These are phyloP conservation scores for Scaptomyza pallida DNA, from an alignment of 1,140 invertebrate genomes.

Conservation along the genomic window DNA sequence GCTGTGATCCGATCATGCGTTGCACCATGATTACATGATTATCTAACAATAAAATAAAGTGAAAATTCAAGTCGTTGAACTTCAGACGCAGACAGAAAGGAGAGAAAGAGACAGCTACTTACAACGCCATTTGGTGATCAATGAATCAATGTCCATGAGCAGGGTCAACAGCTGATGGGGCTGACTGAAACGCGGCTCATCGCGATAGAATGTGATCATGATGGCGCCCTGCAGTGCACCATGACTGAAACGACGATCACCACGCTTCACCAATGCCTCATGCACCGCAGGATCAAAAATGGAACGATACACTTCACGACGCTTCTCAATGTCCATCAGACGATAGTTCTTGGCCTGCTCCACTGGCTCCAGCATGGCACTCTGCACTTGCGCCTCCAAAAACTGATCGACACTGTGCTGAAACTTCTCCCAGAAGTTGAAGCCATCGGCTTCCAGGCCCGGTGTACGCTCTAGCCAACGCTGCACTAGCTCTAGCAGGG, in stretches of 20 bases:
- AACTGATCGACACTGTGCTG: slow-evolving; percentile 90
- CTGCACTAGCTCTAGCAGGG: slow-evolving; percentile 93
- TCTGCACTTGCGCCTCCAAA: slow-evolving; percentile 88
- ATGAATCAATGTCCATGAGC: slow-evolving; percentile 98
- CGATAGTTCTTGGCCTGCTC: slow-evolving; percentile 86
- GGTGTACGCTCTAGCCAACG: slow-evolving; percentile 97
- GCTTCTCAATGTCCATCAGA: slow-evolving; percentile 90
- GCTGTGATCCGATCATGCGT: slow-evolving; percentile 98
- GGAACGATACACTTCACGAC: slow-evolving; percentile 93
- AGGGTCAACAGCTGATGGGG: slow-evolving; percentile 97
- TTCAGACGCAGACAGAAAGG: too few species aligned
- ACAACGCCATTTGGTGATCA: slow-evolving; percentile 99
- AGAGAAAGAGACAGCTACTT: slow-evolving; percentile 84
- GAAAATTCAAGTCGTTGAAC: slow-evolving; percentile 9
- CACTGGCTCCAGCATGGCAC: slow-evolving; percentile 85
- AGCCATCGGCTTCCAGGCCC: slow-evolving; percentile 92
- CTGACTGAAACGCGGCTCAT: slow-evolving; percentile 98
- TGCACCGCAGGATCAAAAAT: slow-evolving; percentile 94
- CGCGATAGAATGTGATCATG: slow-evolving; percentile 98
- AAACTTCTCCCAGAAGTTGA: slow-evolving; percentile 98
- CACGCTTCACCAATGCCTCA: slow-evolving; percentile 90
- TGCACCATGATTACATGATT: slow-evolving; percentile 99
- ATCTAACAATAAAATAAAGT: slow-evolving; percentile 87
- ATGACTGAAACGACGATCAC: slow-evolving; percentile 95
- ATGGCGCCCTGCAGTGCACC: slow-evolving; percentile 97